Percentiles rank a stretch among this genome's conserved stretches.
Conservation (phyloP, 2,113 vertebrate genomes). For the Siphamia tubifer region DNA sequence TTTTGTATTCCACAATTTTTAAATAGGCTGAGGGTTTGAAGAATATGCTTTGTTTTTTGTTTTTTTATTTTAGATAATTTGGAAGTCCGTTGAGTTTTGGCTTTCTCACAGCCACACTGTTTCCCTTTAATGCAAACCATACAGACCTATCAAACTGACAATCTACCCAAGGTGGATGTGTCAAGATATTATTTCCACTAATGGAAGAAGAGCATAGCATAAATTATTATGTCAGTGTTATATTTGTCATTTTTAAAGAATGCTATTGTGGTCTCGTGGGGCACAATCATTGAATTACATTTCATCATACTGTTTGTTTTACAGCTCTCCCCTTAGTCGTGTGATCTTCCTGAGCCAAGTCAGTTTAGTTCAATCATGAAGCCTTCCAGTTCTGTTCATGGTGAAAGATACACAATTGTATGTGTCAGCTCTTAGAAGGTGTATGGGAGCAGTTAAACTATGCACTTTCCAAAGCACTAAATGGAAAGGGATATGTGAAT, state of each 20-base stretch:
- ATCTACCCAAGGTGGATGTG: neutral
- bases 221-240: neutral
- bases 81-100: neutral
- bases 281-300: constrained; percentile 2
- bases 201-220: constrained; percentile 2
- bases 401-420: neutral
- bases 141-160: neutral
- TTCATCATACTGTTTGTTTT: neutral
- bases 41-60: no score
- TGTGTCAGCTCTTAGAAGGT: neutral
- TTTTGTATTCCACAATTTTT: no score
- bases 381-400: neutral
- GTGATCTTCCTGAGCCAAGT: neutral
- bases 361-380: neutral
- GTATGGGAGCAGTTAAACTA: no score
- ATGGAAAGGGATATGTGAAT: neutral
- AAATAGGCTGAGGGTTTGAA: no score
- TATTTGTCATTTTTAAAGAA: constrained; percentile 10
- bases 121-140: neutral
- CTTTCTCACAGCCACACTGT: neutral
- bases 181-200: neutral
- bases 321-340: neutral
- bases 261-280: neutral
- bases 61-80: no score
- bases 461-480: neutral